Conservation (phyloP, 2,113 vertebrate species). For the Hippoglossus stenolepis region DNA sequence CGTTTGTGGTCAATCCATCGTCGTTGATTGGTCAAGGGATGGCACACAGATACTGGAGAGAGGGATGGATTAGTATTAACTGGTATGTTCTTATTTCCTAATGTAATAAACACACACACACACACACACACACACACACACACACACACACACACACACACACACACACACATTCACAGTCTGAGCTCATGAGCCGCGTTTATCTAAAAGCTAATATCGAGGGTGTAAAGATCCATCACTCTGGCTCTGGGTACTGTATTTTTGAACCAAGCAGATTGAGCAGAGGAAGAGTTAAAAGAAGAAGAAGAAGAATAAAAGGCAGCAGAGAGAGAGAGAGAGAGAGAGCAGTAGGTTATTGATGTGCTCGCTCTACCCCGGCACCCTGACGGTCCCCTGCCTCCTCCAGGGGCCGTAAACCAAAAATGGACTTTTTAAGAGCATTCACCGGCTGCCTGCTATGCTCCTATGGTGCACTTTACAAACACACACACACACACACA, state of each 20-base stretch:
- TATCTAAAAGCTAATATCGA: not conserved
- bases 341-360: constrained; percentile 61
- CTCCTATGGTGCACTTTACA: constrained; percentile 63
- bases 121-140: too few relatives aligned
- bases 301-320: not conserved
- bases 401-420: constrained; percentile 74
- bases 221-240: not conserved
- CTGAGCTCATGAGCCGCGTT: too few relatives aligned
- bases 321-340: constrained; percentile 9
- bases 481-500: constrained; percentile 34
- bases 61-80: too few relatives aligned
- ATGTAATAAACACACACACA: too few relatives aligned
- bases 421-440: constrained; percentile 81
- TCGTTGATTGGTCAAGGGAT: too few relatives aligned
- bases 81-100: too few relatives aligned
- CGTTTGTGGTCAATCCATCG: too few relatives aligned
- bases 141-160: too few relatives aligned
- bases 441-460: constrained; percentile 60
- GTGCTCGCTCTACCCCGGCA: constrained; percentile 58
- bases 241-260: not conserved
- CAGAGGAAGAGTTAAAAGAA: constrained; percentile 27
- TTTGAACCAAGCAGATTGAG: not conserved
- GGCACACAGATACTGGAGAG: too few relatives aligned
- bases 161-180: too few relatives aligned
- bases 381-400: constrained; percentile 62